phyloP scores from a whole-genome alignment of 2,113 vertebrate species.

The Trachemys scripta region DNA sequence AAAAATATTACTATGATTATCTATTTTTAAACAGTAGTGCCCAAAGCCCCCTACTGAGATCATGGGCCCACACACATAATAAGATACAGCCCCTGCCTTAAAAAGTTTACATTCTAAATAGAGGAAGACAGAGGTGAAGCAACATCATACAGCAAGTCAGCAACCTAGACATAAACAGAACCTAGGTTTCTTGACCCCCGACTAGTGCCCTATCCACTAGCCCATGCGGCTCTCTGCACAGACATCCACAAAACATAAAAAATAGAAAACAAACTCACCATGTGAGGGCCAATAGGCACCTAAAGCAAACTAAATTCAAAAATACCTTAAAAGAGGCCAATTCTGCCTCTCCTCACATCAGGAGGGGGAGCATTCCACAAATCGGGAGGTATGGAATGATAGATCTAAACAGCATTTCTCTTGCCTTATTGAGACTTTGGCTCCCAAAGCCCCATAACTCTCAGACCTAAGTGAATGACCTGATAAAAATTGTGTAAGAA shows the following conservation, averaged over 20 bases:
- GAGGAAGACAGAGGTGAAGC: conserved; percentile 48
- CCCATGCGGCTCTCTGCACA: neutral
- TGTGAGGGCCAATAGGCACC: neutral
- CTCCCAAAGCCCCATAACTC: too few relatives aligned
- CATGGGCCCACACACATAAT: neutral
- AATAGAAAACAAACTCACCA: neutral
- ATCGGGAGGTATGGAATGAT: too few relatives aligned
- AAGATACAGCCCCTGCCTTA: neutral
- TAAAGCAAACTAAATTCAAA: neutral
- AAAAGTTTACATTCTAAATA: conserved; percentile 26
- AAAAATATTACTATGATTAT: neutral
- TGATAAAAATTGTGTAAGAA: too few relatives aligned
- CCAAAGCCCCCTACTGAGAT: neutral
- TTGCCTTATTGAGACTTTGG: too few relatives aligned
- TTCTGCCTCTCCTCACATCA: too few relatives aligned
- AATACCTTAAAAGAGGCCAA: neutral
- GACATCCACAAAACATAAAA: neutral
- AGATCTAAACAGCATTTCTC: too few relatives aligned
- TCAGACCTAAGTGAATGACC: too few relatives aligned
- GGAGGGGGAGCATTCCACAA: too few relatives aligned
- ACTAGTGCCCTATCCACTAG: neutral
- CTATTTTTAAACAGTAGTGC: neutral
- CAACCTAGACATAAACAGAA: conserved; percentile 14
- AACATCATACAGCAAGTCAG: conserved; percentile 28
- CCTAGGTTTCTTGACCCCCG: neutral